Conservation (phyloP, 2,888 invertebrate species). For the Protodeltote pygarga region DNA sequence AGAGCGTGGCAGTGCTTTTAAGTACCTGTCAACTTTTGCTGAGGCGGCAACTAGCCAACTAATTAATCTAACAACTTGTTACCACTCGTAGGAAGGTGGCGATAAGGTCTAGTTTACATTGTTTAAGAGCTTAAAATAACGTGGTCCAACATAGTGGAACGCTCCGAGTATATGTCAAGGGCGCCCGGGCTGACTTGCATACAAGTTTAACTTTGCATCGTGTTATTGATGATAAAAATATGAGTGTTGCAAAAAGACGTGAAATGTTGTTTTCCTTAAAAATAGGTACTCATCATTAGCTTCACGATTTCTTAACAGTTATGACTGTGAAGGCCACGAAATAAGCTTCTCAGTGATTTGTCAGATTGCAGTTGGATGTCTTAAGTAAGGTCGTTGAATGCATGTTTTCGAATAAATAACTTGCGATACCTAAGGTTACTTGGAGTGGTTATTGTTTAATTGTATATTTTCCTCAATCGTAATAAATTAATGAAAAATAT, state of each 20-base stretch:
- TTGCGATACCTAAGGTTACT: conserved; percentile 21
- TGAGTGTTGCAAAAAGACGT: conserved; percentile 23
- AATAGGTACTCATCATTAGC: conserved; percentile 8
- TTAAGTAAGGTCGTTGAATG: conserved; percentile 11
- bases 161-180: conserved; percentile 72
- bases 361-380: conserved; percentile 2
- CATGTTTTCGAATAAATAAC: conserved; percentile 11
- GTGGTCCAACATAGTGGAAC: conserved; percentile 38
- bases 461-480: too few relatives aligned
- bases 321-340: conserved; percentile 9
- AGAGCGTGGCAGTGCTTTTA: conserved; percentile 59
- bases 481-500: too few relatives aligned
- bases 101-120: conserved; percentile 46
- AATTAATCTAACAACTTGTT: conserved; percentile 48
- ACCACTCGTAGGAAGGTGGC: conserved; percentile 47
- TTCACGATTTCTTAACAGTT: conserved; percentile 21
- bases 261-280: conserved; percentile 29
- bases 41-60: conserved; percentile 50
- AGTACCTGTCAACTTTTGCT: conserved; percentile 60
- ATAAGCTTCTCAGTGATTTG: conserved; percentile 8
- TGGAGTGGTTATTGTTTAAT: conserved; percentile 2
- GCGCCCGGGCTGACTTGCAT: conserved; percentile 59
- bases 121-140: conserved; percentile 21
- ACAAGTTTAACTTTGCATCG: conserved; percentile 56
- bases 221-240: conserved; percentile 44